phyloP scores from a whole-genome alignment of 2,888 invertebrate species.

The Tholera decimalis region DNA sequence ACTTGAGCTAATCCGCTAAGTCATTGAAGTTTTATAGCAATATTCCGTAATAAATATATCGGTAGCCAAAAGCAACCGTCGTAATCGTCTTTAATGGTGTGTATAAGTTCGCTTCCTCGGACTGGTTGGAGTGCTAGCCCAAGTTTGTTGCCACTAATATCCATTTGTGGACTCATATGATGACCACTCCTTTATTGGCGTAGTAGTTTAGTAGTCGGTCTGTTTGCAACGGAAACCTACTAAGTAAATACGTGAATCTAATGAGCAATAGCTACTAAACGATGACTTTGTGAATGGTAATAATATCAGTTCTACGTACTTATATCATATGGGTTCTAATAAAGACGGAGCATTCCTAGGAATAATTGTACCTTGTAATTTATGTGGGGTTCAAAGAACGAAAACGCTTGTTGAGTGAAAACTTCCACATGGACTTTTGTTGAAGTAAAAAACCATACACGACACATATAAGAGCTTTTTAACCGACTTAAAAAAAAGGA shows the following conservation, averaged over 20 bases:
- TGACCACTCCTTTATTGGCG: constrained; percentile 56
- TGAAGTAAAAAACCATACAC: background rate
- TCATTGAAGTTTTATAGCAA: constrained; percentile 13
- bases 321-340: constrained; percentile 50
- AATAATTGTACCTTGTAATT: constrained; percentile 30
- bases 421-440: background rate
- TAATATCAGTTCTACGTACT: constrained; percentile 53
- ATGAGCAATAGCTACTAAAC: constrained; percentile 58
- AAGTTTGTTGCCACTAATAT: constrained; percentile 59
- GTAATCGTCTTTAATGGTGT: constrained; percentile 51
- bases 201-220: constrained; percentile 50
- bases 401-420: constrained; percentile 21
- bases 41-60: constrained; percentile 25
- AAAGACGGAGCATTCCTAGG: constrained; percentile 34
- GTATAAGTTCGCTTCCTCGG: constrained; percentile 45
- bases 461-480: background rate
- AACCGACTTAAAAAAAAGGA: no score
- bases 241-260: constrained; percentile 60
- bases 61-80: constrained; percentile 30
- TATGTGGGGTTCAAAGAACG: constrained; percentile 23
- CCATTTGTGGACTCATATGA: constrained; percentile 61
- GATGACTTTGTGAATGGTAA: constrained; percentile 62
- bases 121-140: constrained; percentile 58
- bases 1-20: constrained; percentile 8
- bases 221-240: constrained; percentile 59